phyloP scores from a whole-genome alignment of 2,888 invertebrate genomes.

The Calliscelio sp. region DNA sequence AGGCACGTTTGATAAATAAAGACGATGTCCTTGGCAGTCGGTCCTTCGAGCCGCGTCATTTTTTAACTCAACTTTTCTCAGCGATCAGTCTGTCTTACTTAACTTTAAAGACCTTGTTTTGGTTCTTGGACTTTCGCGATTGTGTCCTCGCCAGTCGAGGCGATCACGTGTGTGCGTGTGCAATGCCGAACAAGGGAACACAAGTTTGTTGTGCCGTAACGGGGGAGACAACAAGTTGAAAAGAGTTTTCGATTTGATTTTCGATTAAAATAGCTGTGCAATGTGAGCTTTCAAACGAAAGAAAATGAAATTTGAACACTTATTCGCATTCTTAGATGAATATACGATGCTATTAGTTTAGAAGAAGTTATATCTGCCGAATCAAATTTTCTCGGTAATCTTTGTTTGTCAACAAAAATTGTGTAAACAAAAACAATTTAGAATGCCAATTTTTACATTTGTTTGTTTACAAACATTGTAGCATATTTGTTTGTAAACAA shows the following conservation, averaged over 20 bases:
- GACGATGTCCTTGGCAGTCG: conserved; percentile 56
- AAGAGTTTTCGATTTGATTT: conserved; percentile 40
- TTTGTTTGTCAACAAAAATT: too few relatives aligned
- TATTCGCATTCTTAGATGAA: neutral
- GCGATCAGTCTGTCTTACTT: conserved; percentile 57
- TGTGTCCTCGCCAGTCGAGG: conserved; percentile 50
- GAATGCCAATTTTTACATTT: too few relatives aligned
- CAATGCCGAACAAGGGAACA: conserved; percentile 28
- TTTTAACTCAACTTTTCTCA: conserved; percentile 59
- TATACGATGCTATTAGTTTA: neutral
- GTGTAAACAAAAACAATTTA: too few relatives aligned
- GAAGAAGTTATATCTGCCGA: too few relatives aligned
- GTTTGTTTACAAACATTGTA: too few relatives aligned
- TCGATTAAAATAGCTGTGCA: conserved; percentile 20
- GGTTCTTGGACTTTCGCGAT: conserved; percentile 49
- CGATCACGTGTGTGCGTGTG: conserved; percentile 22
- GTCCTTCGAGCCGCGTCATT: conserved; percentile 56
- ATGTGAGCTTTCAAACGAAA: conserved; percentile 12
- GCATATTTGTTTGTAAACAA: too few relatives aligned
- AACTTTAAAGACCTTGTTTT: conserved; percentile 65
- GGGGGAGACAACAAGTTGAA: conserved; percentile 19
- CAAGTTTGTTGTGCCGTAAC: conserved; percentile 26
- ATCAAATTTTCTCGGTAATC: too few relatives aligned
- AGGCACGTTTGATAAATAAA: conserved; percentile 57
- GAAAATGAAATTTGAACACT: too few relatives aligned